These are phyloP conservation scores for Pristionchus fissidentatus DNA, from an alignment of 2,888 invertebrate species.

Conservation along the genomic window DNA sequence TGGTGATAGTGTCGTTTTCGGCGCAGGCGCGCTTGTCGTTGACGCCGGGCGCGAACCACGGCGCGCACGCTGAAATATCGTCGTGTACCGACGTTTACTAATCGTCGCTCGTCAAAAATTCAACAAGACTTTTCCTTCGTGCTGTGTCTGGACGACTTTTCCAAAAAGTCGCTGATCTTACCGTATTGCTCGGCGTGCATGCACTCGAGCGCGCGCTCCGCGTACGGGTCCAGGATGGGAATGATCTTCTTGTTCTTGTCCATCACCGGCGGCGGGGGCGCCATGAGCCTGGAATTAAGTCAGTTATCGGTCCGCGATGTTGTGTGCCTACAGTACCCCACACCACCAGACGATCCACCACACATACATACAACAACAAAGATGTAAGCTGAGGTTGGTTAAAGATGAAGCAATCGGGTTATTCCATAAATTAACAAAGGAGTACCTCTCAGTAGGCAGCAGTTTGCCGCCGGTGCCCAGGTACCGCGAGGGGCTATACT, in stretches of 20 bases:
- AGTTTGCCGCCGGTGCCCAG: slow-evolving; percentile 6
- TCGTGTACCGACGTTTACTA: too few species aligned
- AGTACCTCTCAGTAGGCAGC: slow-evolving; percentile 43
- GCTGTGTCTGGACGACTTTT: background rate
- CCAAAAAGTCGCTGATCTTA: slow-evolving; percentile 40
- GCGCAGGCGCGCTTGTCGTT: slow-evolving; percentile 87
- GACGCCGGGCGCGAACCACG: slow-evolving; percentile 83
- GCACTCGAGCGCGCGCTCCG: slow-evolving; percentile 70
- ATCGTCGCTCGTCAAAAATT: background rate
- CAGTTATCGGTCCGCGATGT: background rate
- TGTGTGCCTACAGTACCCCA: background rate
- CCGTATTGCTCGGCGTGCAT: slow-evolving; percentile 74
- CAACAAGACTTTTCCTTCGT: too few species aligned
- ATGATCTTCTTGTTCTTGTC: slow-evolving; percentile 74
- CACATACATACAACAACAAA: background rate
- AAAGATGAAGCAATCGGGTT: background rate
- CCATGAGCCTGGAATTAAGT: slow-evolving; percentile 68
- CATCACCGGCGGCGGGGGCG: slow-evolving; percentile 75
- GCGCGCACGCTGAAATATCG: slow-evolving; percentile 75
- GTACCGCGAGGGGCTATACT: slow-evolving; percentile 44
- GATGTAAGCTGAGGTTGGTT: background rate
- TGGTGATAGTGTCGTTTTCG: slow-evolving; percentile 89
- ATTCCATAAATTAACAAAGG: background rate
- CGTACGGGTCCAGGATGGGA: slow-evolving; percentile 75
- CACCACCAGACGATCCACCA: slow-evolving; percentile 2